Conservation (phyloP, 2,797 vertebrate species). For the Helicolenus hilgendorfi region DNA sequence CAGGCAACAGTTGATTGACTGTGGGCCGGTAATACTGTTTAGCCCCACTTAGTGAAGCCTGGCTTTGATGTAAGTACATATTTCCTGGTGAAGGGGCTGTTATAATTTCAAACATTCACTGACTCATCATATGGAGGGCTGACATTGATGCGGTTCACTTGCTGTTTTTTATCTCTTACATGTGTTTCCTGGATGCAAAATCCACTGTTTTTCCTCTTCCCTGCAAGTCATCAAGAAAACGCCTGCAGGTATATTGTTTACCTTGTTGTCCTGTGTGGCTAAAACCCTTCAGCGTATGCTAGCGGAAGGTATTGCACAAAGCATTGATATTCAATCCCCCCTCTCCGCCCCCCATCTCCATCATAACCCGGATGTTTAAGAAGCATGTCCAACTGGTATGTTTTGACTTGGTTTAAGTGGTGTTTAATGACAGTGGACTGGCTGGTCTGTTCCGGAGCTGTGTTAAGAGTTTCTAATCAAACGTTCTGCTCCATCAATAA, state of each 20-base stretch:
- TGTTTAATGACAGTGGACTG: conserved; percentile 89
- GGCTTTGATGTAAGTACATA: conserved; percentile 89
- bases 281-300: conserved; percentile 54
- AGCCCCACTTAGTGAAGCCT: conserved; percentile 76
- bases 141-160: conserved; percentile 81
- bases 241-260: conserved; percentile 75
- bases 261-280: conserved; percentile 38
- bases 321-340: conserved; percentile 77
- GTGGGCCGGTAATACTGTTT: conserved; percentile 81
- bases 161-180: conserved; percentile 77
- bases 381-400: conserved; percentile 84
- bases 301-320: conserved; percentile 53
- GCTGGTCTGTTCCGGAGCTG: conserved; percentile 84
- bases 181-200: conserved; percentile 79
- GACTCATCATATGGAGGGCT: conserved; percentile 85
- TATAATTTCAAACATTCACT: conserved; percentile 85
- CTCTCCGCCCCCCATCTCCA: conserved; percentile 31
- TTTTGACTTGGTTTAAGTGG: conserved; percentile 89
- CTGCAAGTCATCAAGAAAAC: conserved; percentile 73
- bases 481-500: conserved; percentile 90
- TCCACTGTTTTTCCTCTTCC: conserved; percentile 60
- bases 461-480: conserved; percentile 90
- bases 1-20: conserved; percentile 84
- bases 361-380: conserved; percentile 86
- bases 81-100: conserved; percentile 85